A percentile compares a stretch with the other conserved stretches of the same genome.
phyloP scores from a whole-genome alignment of 2,797 vertebrate genomes.

The Apogon talboti region DNA sequence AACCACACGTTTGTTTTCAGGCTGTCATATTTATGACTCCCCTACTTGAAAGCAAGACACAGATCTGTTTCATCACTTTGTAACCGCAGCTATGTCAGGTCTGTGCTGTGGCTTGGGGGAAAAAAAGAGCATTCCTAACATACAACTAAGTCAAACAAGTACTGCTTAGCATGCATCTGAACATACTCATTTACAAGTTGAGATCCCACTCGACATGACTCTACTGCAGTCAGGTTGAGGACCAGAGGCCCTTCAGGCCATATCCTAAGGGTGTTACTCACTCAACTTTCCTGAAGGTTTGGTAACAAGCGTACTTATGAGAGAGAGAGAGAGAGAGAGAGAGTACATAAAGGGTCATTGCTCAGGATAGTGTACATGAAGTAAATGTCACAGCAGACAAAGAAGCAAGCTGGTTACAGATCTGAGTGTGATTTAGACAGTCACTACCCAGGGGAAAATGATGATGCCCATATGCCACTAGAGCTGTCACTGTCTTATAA shows the following conservation, averaged over 20 bases:
- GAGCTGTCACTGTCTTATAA: not conserved
- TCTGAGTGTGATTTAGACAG: conserved; percentile 2
- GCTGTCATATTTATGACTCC: conserved; percentile 21
- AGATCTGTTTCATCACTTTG: conserved; percentile 42
- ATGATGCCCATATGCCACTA: not conserved
- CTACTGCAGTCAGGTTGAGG: conserved; percentile 55
- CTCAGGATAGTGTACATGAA: not conserved
- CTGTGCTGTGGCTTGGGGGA: conserved; percentile 10
- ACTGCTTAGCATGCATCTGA: conserved; percentile 59
- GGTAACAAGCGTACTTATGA: conserved; percentile 19
- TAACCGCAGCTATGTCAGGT: conserved; percentile 6
- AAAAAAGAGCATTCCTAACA: conserved; percentile 18
- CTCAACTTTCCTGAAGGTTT: conserved; percentile 38
- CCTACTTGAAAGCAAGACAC: not conserved
- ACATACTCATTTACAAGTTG: conserved; percentile 52
- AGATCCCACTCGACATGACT: conserved; percentile 46
- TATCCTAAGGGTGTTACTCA: conserved; percentile 32
- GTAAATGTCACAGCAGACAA: conserved; percentile 20
- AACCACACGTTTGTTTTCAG: conserved; percentile 45
- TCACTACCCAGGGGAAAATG: not conserved
- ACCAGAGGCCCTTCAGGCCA: conserved; percentile 32
- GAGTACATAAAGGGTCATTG: conserved; percentile 6
- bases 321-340: conserved; percentile 20
- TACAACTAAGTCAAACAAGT: conserved; percentile 38
- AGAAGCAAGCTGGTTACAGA: conserved; percentile 9